These are phyloP conservation scores for Vombatus ursinus DNA, from an alignment of 2,113 vertebrate genomes.

Conservation along the genomic window DNA sequence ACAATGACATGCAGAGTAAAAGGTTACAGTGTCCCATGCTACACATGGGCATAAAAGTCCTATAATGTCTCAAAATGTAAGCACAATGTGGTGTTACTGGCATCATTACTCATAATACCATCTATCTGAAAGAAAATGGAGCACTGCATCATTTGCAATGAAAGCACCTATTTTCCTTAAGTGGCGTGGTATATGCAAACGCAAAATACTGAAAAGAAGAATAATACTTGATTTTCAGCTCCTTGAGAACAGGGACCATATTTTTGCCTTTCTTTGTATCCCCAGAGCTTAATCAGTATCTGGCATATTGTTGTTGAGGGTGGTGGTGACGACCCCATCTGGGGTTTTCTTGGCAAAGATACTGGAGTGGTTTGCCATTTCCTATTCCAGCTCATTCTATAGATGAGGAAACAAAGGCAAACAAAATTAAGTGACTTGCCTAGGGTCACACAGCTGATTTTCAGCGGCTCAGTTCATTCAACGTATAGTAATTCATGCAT, in stretches of 20 bases:
- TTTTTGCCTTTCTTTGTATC: too few species aligned
- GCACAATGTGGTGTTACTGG: not conserved
- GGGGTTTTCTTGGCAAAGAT: too few species aligned
- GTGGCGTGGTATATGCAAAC: not conserved
- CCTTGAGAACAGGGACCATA: too few species aligned
- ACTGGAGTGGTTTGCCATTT: too few species aligned
- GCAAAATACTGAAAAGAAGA: not conserved
- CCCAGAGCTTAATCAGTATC: too few species aligned
- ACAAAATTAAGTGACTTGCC: too few species aligned
- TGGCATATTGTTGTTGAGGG: too few species aligned
- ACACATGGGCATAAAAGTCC: not conserved
- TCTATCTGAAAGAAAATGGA: not conserved
- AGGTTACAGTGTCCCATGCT: not conserved
- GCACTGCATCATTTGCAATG: not conserved
- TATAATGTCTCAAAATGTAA: not conserved
- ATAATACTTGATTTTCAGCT: not conserved
- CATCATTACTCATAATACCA: not conserved
- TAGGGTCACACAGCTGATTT: too few species aligned
- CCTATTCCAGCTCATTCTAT: too few species aligned
- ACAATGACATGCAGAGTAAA: not conserved
- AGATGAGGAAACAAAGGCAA: too few species aligned
- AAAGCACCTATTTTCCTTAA: not conserved
- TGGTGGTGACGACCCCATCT: too few species aligned
- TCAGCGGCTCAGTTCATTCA: not conserved
- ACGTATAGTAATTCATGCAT: constrained; percentile 15